Evolutionary conservation across 2,888 invertebrate genomes (phyloP).

Genomic region (Polyploca ridens): DNA sequence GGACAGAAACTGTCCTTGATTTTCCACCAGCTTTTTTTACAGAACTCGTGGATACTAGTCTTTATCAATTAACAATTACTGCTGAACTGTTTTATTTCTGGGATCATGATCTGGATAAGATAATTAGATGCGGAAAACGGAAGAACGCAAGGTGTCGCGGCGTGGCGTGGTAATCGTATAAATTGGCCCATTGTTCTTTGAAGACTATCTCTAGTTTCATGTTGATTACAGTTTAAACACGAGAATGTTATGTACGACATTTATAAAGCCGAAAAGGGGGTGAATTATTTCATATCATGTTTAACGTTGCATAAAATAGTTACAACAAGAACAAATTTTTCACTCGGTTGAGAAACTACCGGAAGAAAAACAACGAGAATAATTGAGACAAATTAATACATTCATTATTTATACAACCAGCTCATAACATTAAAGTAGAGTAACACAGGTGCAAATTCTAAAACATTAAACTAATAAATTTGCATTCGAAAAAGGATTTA

Average conservation of each 20-base stretch:
- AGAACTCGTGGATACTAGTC: neutral
- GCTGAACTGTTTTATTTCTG: neutral
- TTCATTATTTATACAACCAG: neutral
- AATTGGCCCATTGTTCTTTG: neutral
- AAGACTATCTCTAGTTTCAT: neutral
- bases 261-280: neutral
- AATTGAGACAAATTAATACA: no score
- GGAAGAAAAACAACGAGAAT: neutral
- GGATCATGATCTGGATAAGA: neutral
- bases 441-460: neutral
- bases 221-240: neutral
- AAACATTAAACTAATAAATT: slow-evolving; percentile 3
- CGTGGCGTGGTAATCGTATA: neutral
- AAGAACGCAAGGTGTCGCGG: neutral
- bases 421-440: neutral
- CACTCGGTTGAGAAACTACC: neutral
- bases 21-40: no score
- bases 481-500: neutral
- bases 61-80: neutral
- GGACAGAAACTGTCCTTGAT: no score
- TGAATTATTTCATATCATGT: no score
- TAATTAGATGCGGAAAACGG: slow-evolving; percentile 5
- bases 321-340: neutral
- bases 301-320: slow-evolving; percentile 1
- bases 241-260: neutral